Base-by-base conservation (phyloP, 2,888 invertebrate genomes). In the Orchestes rusci region DNA sequence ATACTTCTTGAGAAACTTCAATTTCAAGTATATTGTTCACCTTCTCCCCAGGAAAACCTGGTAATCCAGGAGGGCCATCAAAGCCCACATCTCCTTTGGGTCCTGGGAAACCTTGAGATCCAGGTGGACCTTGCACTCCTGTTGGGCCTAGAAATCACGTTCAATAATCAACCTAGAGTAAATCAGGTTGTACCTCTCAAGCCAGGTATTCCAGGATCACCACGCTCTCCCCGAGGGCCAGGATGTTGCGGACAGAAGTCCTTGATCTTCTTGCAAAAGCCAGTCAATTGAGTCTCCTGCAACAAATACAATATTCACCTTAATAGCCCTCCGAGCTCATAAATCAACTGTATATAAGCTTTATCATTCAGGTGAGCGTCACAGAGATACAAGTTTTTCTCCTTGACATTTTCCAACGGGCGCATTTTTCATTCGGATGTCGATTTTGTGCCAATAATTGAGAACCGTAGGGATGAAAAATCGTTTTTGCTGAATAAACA, bases 221-320 rank as follows among this genome's bases (percentile, higher is more conserved):
- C 55, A 39, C 51, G 43, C 20, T 45, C 49, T n/a, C 56, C 56
- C 32, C 50, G 41, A 7, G 61, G 61, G 44, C 63, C 63, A 3
- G 63, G 58, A 17, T 49, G 37, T 35, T 54, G 53, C 10, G 64
- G 65, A 48, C 90, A 91, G 61, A 85, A 86, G 43, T 85, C 84
- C 59, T 83, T 82, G 0, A 88, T 84, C 5, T 85, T 84, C 57
- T 82, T 82, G 63, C 91, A 91, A 61, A 88, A 87, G 1, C 83
- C 86, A 62, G 88, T 84, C 39, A 91, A 82, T 2, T 85, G 84
- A 60, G 84, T 82, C 59, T 85, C 79, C 88, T 89, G 70, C 13
- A 73, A 74, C 44, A 54, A 48, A 17, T n/a, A 38, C 15, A 17
- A n/a, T n/a, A n/a, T n/a, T n/a, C n/a, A n/a, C 16, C 5, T 2